Percentiles rank a stretch among this genome's conserved stretches.
phyloP scores from a whole-genome alignment of 2,888 invertebrate genomes.

The Drosophila lutescens region DNA sequence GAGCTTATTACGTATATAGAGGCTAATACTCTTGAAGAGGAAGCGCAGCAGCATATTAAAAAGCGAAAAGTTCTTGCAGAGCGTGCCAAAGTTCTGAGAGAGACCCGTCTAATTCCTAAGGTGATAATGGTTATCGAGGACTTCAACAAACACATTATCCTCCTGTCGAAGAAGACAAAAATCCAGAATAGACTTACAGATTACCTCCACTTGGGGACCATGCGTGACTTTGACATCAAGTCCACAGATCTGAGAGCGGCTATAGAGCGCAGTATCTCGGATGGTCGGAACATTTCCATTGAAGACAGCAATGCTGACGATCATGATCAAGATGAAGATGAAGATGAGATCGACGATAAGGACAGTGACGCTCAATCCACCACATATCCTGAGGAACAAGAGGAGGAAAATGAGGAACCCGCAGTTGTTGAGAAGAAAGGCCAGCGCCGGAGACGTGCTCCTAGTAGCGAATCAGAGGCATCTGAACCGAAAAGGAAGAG shows the following conservation, averaged over 20 bases:
- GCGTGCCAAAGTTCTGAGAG: conserved; percentile 86
- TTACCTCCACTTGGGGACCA: conserved; percentile 86
- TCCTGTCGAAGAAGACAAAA: conserved; percentile 86
- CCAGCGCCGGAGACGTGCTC: conserved; percentile 17
- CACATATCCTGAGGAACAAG: conserved; percentile 16
- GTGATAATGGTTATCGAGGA: conserved; percentile 87
- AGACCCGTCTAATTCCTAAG: conserved; percentile 87
- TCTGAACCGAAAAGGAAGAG: conserved; percentile 34
- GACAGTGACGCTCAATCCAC: conserved; percentile 46
- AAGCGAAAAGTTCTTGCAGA: conserved; percentile 84
- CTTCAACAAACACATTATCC: conserved; percentile 86
- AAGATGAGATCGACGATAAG: too few relatives aligned
- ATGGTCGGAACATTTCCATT: conserved; percentile 75
- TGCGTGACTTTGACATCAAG: conserved; percentile 87
- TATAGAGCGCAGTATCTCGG: conserved; percentile 84
- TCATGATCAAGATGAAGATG: conserved; percentile 5
- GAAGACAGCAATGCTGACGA: conserved; percentile 54
- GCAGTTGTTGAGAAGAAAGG: conserved; percentile 1
- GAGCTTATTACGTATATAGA: conserved; percentile 86
- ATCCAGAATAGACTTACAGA: conserved; percentile 85
- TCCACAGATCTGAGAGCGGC: conserved; percentile 85
- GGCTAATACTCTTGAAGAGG: conserved; percentile 83
- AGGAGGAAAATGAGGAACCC: background rate
- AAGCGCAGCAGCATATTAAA: conserved; percentile 60
- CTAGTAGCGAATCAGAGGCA: conserved; percentile 12